Evolutionary conservation across 2,888 invertebrate genomes (phyloP), one percentile per base, ranked within the genome.

Genomic region (Agelastica alni): DNA sequence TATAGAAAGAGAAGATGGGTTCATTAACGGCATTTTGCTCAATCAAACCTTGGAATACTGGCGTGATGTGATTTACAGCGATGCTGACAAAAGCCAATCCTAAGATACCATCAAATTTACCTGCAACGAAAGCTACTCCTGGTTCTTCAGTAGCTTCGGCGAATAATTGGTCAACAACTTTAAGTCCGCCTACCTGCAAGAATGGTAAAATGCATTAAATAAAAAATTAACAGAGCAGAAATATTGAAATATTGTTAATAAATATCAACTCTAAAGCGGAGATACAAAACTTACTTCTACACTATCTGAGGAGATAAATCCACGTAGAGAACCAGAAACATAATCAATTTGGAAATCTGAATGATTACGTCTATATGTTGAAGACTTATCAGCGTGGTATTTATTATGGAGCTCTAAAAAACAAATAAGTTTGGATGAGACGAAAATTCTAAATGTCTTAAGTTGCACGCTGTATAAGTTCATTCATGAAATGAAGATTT

Each of bases 51-150:
- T 95, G 87, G 77, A 96, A 93, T 43, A 93, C 90, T 1, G 96
- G 93, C 45, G 81, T 79, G 39, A 96, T 93, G 56, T 85, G 83
- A 77, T 93, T 92, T 60, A 94, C 93, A 0, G 95, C 82, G 70
- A 96, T 94, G 16, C 84, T 85, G 64, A 82, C 81, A 76, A 91
- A 96, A 1, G 84, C 94, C 84, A 96, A 85, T 59, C 96, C 96
- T 49, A 96, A 83, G 70, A 96, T 96, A 57, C 96, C 94, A 78
- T 97, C 96, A 78, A 97, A 97, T 79, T 94, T 94, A 61, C 94
- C 96, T 41, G 93, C 94, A 32, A 96, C 90, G 79, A 97, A 97
- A 9, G 93, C 88, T 13, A 88, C 76, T 42, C 96, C 96, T 1
- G 96, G 95, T 79, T 97, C 94, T 67, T 86, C 85, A 56, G 91